Evolutionary conservation across 2,797 vertebrate genomes (phyloP).

Genomic region (Thalassophryne amazonica): DNA sequence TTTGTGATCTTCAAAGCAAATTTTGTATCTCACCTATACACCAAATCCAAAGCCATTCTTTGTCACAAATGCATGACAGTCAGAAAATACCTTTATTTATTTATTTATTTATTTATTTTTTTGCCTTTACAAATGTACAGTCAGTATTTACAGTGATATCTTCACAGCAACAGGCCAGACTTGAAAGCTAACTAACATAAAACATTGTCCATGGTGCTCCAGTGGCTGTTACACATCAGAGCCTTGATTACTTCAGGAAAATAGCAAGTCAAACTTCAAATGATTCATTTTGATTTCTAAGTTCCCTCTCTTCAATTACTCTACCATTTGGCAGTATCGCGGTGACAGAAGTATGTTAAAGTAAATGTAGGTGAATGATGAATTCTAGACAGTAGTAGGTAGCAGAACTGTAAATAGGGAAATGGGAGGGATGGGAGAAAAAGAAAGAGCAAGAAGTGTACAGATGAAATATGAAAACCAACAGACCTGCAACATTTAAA

Average conservation of each 20-base stretch:
- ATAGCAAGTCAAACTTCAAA: conserved; percentile 49
- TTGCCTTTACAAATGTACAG: too few relatives aligned
- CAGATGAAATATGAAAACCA: conserved; percentile 30
- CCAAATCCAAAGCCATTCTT: not conserved
- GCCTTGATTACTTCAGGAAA: conserved; percentile 33
- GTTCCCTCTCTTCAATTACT: conserved; percentile 25
- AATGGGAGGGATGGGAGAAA: conserved; percentile 12
- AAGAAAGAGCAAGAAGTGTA: conserved; percentile 30
- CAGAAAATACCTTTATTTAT: not conserved
- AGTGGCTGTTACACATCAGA: conserved; percentile 35
- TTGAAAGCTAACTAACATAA: conserved; percentile 50
- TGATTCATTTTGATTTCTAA: conserved; percentile 48
- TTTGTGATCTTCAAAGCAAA: not conserved
- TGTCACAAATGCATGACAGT: not conserved
- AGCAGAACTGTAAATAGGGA: conserved; percentile 26
- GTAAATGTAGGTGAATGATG: conserved; percentile 24
- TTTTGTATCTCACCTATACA: not conserved
- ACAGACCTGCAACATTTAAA: conserved; percentile 19
- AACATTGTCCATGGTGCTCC: conserved; percentile 25
- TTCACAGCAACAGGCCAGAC: conserved; percentile 77
- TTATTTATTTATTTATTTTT: too few relatives aligned
- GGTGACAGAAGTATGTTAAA: not conserved
- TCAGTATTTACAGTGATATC: conserved; percentile 88
- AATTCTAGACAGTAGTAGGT: conserved; percentile 37
- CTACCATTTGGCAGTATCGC: conserved; percentile 23